Evolutionary conservation across 2,113 vertebrate species (phyloP).

Genomic region (Oreamnos americanus): DNA sequence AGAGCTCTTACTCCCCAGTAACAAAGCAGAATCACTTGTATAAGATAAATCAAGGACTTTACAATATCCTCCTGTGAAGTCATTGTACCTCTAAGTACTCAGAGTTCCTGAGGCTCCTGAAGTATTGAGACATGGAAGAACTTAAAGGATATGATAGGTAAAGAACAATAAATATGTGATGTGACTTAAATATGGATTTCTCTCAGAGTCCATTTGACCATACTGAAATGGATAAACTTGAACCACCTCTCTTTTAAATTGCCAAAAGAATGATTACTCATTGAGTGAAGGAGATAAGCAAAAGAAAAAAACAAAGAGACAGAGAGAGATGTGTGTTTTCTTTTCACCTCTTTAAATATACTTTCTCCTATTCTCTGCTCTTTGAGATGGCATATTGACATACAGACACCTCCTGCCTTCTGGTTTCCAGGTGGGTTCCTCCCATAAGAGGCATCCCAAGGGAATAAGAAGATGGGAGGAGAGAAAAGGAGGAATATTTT

Average conservation of each 20-base stretch:
- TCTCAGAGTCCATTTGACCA: background rate
- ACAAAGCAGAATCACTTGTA: background rate
- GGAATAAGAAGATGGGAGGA: background rate
- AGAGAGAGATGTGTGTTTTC: background rate
- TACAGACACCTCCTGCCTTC: background rate
- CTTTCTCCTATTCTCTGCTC: background rate
- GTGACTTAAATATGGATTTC: background rate
- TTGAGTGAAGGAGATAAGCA: background rate
- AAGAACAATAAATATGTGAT: background rate
- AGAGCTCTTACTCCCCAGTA: background rate
- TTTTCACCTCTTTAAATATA: background rate
- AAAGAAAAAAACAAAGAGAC: background rate
- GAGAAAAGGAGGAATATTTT: background rate
- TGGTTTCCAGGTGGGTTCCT: background rate
- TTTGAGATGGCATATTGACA: background rate
- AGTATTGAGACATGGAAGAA: background rate
- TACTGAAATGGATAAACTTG: background rate
- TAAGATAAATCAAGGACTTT: background rate
- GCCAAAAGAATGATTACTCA: background rate
- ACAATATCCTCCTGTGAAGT: background rate
- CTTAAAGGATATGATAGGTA: background rate
- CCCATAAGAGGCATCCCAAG: background rate
- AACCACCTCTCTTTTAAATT: background rate
- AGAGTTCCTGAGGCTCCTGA: background rate
- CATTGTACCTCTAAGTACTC: background rate